Conservation (phyloP, 35 echinoderm and acorn worm species). For the Heliocidaris tuberculata region DNA sequence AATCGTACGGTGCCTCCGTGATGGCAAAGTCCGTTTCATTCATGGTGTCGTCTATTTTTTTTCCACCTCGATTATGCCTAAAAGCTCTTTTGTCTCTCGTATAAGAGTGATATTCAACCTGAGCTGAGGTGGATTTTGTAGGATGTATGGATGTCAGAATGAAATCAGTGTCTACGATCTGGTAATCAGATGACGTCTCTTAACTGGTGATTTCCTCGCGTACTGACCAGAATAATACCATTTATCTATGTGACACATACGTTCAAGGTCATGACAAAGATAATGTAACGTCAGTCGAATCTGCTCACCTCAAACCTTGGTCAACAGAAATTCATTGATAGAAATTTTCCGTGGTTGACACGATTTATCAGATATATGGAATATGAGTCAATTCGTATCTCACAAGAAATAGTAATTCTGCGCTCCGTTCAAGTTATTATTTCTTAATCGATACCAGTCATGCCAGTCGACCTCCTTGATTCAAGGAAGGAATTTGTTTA, state of each 20-base stretch:
- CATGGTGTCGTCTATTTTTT: background rate
- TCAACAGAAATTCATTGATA: background rate
- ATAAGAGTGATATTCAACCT: background rate
- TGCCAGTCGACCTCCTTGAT: background rate
- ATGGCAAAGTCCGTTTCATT: background rate
- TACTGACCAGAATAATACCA: background rate
- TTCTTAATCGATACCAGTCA: background rate
- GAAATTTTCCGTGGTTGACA: background rate
- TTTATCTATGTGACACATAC: background rate
- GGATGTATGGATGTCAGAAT: background rate
- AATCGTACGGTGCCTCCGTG: slow-evolving; percentile 17
- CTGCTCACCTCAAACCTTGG: background rate
- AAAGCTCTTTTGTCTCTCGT: background rate
- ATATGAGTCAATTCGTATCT: background rate
- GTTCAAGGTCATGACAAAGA: background rate
- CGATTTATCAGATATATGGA: background rate
- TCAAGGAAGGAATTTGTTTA: background rate
- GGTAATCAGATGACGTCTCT: background rate
- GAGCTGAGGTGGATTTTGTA: background rate
- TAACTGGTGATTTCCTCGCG: too few species aligned
- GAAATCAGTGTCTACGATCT: background rate
- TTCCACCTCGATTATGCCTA: background rate
- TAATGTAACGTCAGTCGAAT: background rate
- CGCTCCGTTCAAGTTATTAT: too few species aligned
- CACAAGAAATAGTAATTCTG: background rate